These are phyloP conservation scores for Cerceris ruficornis DNA, from an alignment of 2,888 invertebrate genomes.

Conservation along the genomic window DNA sequence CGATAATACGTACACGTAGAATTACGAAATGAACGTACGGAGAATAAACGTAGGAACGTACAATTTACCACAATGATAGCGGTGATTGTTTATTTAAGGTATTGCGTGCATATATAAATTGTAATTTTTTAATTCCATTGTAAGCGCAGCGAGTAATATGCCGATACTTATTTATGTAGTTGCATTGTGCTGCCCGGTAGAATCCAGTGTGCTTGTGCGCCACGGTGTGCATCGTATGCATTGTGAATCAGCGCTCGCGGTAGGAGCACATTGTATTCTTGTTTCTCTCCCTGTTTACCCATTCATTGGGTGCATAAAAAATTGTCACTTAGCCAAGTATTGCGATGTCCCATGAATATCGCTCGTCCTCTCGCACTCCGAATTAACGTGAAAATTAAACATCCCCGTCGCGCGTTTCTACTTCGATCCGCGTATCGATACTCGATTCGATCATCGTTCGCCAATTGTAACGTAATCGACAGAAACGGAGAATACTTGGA, in stretches of 20 bases:
- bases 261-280: slow-evolving; percentile 56
- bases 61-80: background rate
- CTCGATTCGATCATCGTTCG: background rate
- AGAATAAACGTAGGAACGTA: background rate
- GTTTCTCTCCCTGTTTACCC: slow-evolving; percentile 57
- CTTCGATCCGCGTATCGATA: background rate
- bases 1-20: no score
- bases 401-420: background rate
- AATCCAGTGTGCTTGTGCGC: slow-evolving; percentile 24
- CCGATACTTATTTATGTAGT: slow-evolving; percentile 63
- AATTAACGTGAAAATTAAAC: slow-evolving; percentile 52
- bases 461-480: background rate
- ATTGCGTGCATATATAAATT: slow-evolving; percentile 9
- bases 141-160: slow-evolving; percentile 44
- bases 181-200: slow-evolving; percentile 33
- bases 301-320: slow-evolving; percentile 60
- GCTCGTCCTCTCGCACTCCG: slow-evolving; percentile 6
- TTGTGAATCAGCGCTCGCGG: slow-evolving; percentile 60
- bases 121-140: slow-evolving; percentile 27
- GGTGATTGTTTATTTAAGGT: background rate
- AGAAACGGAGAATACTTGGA: no score
- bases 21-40: no score
- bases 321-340: slow-evolving; percentile 49
- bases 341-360: slow-evolving; percentile 40
- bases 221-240: slow-evolving; percentile 54